Percentiles rank a stretch among this genome's conserved stretches.
These are phyloP conservation scores for Silurus glanis DNA, from an alignment of 2,113 vertebrate species.

Conservation along the genomic window DNA sequence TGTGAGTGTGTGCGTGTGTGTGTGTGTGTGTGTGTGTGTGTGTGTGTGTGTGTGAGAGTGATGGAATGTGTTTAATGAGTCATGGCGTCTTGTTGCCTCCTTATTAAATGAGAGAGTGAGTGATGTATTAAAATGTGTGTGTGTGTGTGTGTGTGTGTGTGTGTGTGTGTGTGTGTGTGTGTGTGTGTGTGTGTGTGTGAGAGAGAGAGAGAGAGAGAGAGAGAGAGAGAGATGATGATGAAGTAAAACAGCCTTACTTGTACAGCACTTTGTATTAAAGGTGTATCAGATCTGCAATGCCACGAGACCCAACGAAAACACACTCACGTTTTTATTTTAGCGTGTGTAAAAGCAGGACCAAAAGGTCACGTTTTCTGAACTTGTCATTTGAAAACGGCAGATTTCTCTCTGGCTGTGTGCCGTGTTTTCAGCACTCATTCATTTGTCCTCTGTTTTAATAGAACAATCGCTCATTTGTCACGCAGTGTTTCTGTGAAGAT, in stretches of 20 bases:
- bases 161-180: conserved; percentile 48
- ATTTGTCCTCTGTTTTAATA: not conserved
- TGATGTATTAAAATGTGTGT: conserved; percentile 56
- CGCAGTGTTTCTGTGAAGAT: no score
- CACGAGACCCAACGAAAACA: not conserved
- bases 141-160: conserved; percentile 30
- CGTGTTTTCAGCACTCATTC: not conserved
- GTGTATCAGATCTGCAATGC: not conserved
- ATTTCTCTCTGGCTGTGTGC: not conserved
- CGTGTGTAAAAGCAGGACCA: not conserved
- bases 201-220: conserved; percentile 8
- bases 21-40: not conserved
- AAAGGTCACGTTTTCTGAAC: not conserved
- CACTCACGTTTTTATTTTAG: not conserved
- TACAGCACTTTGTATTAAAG: not conserved
- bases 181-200: conserved; percentile 43
- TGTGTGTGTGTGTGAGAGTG: not conserved
- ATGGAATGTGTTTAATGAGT: not conserved
- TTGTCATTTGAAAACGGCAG: not conserved
- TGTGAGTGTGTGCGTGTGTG: not conserved
- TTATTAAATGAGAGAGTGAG: not conserved
- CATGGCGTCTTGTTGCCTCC: not conserved
- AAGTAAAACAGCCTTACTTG: conserved; percentile 36
- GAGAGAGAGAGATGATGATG: not conserved
- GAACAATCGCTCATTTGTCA: not conserved